phyloP scores from a whole-genome alignment of 2,888 invertebrate genomes.

The Agrochola macilenta region DNA sequence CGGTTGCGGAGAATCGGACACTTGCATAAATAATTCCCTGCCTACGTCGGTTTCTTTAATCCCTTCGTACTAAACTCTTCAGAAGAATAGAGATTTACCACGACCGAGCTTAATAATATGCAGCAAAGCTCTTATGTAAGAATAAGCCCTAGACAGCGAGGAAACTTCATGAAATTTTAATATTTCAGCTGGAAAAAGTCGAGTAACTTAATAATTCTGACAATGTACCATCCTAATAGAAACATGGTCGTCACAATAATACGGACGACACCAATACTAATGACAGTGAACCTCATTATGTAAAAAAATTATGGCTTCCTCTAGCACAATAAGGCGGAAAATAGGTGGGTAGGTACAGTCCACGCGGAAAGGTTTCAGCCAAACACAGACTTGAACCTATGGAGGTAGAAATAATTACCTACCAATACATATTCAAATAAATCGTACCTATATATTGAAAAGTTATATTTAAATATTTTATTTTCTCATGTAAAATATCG shows the following conservation, averaged over 20 bases:
- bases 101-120: constrained; percentile 80
- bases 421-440: too few species aligned
- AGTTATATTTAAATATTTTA: not conserved
- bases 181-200: constrained; percentile 76
- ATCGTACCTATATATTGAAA: not conserved
- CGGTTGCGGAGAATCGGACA: constrained; percentile 45
- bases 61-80: constrained; percentile 74
- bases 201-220: constrained; percentile 69
- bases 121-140: constrained; percentile 78
- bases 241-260: constrained; percentile 36
- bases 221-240: constrained; percentile 45
- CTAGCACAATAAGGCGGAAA: constrained; percentile 3
- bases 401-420: not conserved
- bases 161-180: constrained; percentile 85
- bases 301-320: constrained; percentile 28
- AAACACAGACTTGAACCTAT: not conserved
- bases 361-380: not conserved
- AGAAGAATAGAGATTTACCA: constrained; percentile 79
- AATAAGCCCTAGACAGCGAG: constrained; percentile 79
- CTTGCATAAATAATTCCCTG: constrained; percentile 69
- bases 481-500: not conserved
- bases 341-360: not conserved
- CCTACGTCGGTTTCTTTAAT: constrained; percentile 70
- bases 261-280: constrained; percentile 34
- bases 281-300: constrained; percentile 17